Conservation (phyloP, 2,113 vertebrate genomes). For the Oxyura jamaicensis region DNA sequence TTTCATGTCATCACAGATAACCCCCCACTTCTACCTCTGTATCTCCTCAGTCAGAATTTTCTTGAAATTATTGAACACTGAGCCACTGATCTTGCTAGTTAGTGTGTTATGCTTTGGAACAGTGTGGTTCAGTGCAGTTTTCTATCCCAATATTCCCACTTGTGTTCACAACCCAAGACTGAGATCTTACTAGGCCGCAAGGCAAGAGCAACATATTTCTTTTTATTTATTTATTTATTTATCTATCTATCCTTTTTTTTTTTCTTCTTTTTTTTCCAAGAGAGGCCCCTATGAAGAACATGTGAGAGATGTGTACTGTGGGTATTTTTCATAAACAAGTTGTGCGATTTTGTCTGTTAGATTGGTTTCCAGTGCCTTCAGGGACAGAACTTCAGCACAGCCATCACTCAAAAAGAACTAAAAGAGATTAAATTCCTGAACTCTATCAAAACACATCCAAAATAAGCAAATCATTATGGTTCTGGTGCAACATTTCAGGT, state of each 20-base stretch:
- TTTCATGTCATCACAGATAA: background rate
- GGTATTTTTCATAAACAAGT: background rate
- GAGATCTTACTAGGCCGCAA: background rate
- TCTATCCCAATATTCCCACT: background rate
- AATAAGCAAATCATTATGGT: background rate
- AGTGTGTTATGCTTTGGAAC: background rate
- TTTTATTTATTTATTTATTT: background rate
- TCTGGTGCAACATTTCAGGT: background rate
- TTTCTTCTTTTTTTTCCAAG: background rate
- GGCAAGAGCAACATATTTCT: background rate
- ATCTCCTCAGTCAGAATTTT: background rate
- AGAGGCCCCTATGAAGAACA: background rate
- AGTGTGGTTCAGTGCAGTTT: background rate
- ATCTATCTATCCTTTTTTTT: background rate
- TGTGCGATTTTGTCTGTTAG: background rate
- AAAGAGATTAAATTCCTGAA: background rate
- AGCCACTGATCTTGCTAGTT: rapidly evolving
- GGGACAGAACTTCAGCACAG: background rate
- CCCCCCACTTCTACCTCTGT: background rate
- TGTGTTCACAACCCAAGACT: background rate
- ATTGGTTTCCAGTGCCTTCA: background rate
- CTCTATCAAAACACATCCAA: background rate
- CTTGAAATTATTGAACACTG: background rate
- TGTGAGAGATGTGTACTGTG: rapidly evolving
- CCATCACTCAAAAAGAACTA: background rate